phyloP scores from a whole-genome alignment of 2,797 vertebrate species.

The Nannoperca australis region DNA sequence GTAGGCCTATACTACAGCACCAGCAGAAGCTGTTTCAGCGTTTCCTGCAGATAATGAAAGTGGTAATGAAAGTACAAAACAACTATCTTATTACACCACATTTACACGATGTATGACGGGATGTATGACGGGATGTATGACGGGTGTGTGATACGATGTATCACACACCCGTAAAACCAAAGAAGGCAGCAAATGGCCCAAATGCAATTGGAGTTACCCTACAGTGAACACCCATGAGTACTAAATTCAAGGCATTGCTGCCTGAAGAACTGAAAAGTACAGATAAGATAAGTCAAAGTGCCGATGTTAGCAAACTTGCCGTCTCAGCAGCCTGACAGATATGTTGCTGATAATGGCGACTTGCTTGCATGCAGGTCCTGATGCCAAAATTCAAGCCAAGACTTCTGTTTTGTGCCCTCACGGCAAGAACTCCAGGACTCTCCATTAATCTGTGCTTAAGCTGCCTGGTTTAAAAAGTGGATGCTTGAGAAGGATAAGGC shows the following conservation, averaged over 20 bases:
- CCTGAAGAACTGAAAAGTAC: slow-evolving; percentile 33
- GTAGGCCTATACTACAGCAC: slow-evolving; percentile 45
- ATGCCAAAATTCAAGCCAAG: slow-evolving; percentile 64
- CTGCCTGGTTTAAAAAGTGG: slow-evolving; percentile 80
- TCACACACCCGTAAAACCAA: slow-evolving; percentile 49
- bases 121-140: no score
- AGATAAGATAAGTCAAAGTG: slow-evolving; percentile 57
- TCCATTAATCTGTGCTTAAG: slow-evolving; percentile 83
- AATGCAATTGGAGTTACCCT: slow-evolving; percentile 24
- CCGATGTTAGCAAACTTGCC: slow-evolving; percentile 45
- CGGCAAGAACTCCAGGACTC: slow-evolving; percentile 74
- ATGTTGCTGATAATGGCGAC: slow-evolving; percentile 63
- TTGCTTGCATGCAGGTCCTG: slow-evolving; percentile 39
- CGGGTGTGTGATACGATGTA: no score
- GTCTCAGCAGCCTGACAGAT: slow-evolving; percentile 68
- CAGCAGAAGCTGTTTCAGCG: slow-evolving; percentile 65
- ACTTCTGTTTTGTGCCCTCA: slow-evolving; percentile 70
- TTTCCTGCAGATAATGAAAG: slow-evolving; percentile 68
- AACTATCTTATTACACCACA: slow-evolving; percentile 61
- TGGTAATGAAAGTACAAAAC: slow-evolving; percentile 64
- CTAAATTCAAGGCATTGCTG: slow-evolving; percentile 18
- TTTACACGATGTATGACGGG: no score
- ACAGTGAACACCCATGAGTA: slow-evolving; percentile 11
- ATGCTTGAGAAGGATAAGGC: slow-evolving; percentile 83
- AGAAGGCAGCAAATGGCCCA: slow-evolving; percentile 30